Conservation (phyloP, 2,113 vertebrate genomes). For the Paedocypris sp. region DNA sequence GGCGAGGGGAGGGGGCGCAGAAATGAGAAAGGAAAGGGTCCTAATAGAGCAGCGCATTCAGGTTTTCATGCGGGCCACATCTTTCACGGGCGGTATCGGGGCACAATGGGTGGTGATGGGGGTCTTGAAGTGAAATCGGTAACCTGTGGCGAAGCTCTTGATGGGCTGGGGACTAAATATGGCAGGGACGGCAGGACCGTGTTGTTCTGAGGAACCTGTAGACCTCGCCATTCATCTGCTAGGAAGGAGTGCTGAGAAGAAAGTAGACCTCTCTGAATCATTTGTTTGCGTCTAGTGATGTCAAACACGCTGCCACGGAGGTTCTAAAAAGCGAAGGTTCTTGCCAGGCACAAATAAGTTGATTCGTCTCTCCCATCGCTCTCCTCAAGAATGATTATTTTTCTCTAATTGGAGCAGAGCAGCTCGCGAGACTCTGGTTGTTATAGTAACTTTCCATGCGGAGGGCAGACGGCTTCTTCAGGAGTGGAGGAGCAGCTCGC, state of each 20-base stretch:
- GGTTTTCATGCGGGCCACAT: neutral
- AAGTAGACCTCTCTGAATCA: neutral
- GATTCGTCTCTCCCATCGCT: conserved; percentile 21
- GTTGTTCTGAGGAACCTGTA: conserved; percentile 22
- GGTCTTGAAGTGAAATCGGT: conserved; percentile 13
- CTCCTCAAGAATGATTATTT: conserved; percentile 55
- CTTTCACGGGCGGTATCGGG: neutral
- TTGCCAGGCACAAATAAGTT: conserved; percentile 20
- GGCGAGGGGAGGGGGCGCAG: conserved; percentile 2
- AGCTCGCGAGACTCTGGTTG: conserved; percentile 59
- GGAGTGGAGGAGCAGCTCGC: conserved; percentile 24
- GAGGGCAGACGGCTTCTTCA: conserved; percentile 39
- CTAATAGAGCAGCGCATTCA: neutral
- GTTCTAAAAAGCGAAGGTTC: no score
- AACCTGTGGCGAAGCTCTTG: conserved; percentile 17
- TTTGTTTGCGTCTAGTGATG: no score
- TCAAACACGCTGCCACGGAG: no score
- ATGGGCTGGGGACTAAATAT: conserved; percentile 9
- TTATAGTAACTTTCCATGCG: conserved; percentile 58
- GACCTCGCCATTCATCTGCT: conserved; percentile 6
- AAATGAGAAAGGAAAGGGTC: neutral
- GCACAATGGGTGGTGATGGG: conserved; percentile 21
- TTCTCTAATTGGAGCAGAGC: conserved; percentile 58
- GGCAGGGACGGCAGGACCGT: conserved; percentile 8
- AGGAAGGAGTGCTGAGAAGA: neutral